Base-by-base conservation (phyloP, 2,113 vertebrate species). In the Tonatia bakeri region DNA sequence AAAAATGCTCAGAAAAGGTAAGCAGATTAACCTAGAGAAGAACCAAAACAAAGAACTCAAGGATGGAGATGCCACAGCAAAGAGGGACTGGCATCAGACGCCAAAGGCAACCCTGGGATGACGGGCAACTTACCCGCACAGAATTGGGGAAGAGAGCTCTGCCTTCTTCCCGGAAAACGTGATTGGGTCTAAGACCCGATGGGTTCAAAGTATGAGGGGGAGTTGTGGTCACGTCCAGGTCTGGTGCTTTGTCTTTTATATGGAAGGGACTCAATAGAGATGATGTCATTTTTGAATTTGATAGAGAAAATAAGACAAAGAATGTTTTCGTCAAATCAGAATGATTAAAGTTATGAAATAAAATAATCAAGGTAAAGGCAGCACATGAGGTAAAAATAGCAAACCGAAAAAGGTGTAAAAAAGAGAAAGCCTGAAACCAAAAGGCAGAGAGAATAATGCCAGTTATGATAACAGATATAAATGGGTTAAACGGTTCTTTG, bases 1-100 rank as follows among this genome's bases (percentile, higher is more conserved):
- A 73, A 95, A 95, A 90, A 90, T 70, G 73, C 84, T 95, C 56
- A 90, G 59, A 94, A 91, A 93, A 80, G 36, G 54, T 75, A 90
- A 96, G 47, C 59, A 85, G 64, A 50, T 87, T 90, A 86, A 45
- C 67, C 6, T 4, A 50, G 40, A 82, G 72, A 90, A 67, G 61
- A 82, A 65, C 61, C 59, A 83, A 72, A 28, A 91, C 86, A 87
- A 93, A 95, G 73, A 91, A 79, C n/a, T 52, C 38, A 31, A 6
- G 28, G 73, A 17, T 43, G 36, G 8, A 70, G 69, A 67, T 31
- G 20, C 84, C 50, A 33, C 7, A 43, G 54, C 28, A 85, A 38
- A 72, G 69, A 67, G 47, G 65, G 31, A 31, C 33, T 52, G 54
- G 70, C 22, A 17, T 19, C 38, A 65, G 36, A 65, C 12, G 43